These are phyloP conservation scores for Collichthys lucidus DNA, from an alignment of 2,113 vertebrate genomes.

Conservation along the genomic window DNA sequence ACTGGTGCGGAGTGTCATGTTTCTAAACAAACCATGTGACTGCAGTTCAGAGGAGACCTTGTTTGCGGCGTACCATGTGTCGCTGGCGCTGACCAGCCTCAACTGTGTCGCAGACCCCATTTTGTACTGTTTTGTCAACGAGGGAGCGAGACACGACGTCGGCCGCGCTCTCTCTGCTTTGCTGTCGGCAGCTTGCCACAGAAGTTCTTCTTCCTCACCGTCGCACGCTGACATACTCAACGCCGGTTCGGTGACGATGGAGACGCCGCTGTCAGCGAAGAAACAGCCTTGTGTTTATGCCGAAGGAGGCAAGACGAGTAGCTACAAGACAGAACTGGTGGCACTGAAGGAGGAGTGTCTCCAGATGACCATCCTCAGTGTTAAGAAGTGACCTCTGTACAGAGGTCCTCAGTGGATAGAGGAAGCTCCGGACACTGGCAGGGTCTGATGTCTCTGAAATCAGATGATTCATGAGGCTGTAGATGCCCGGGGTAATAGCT, in stretches of 20 bases:
- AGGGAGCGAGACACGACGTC: constrained; percentile 89
- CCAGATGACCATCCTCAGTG: constrained; percentile 85
- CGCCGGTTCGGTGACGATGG: constrained; percentile 85
- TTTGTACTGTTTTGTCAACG: constrained; percentile 93
- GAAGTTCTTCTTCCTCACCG: constrained; percentile 68
- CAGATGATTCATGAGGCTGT: background rate
- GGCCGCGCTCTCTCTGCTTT: constrained; percentile 85
- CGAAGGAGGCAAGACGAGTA: constrained; percentile 71
- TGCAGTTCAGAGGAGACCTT: constrained; percentile 90
- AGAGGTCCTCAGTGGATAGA: background rate
- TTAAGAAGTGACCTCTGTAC: constrained; percentile 75
- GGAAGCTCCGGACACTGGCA: background rate
- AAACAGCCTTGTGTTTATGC: constrained; percentile 82
- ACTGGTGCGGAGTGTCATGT: constrained; percentile 88
- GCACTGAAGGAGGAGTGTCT: constrained; percentile 85
- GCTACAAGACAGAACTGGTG: constrained; percentile 83
- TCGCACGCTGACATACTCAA: constrained; percentile 84
- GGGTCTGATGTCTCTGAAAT: background rate
- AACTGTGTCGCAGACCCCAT: constrained; percentile 95
- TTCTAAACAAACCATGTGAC: constrained; percentile 86
- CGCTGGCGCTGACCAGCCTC: constrained; percentile 91
- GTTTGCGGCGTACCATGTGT: constrained; percentile 89
- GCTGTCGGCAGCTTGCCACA: constrained; percentile 80
- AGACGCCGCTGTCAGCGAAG: constrained; percentile 87
- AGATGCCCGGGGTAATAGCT: background rate